phyloP scores from a whole-genome alignment of 2,797 vertebrate species.

The Pseudomugil tenellus region DNA sequence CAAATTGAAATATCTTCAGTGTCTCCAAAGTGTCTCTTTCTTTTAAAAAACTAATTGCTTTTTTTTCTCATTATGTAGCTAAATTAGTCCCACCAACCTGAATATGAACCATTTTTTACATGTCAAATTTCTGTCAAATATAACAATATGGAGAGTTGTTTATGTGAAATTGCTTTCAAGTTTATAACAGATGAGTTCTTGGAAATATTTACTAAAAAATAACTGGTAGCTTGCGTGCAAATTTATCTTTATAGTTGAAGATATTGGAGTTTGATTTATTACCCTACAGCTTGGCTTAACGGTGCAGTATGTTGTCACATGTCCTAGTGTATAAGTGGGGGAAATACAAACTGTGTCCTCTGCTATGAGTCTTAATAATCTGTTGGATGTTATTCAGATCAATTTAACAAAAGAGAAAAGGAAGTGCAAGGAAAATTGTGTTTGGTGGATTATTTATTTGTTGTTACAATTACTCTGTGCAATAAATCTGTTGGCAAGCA shows the following conservation, averaged over 20 bases:
- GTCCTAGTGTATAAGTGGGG: background rate
- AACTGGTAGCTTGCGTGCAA: background rate
- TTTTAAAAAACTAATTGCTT: slow-evolving; percentile 36
- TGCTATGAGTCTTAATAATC: background rate
- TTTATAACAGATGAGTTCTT: background rate
- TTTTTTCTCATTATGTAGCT: slow-evolving; percentile 40
- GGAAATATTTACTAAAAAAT: background rate
- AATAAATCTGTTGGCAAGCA: background rate
- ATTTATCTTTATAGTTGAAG: background rate
- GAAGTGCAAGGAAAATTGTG: background rate
- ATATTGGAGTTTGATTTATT: background rate
- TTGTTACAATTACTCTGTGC: background rate
- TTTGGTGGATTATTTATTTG: background rate
- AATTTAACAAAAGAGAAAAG: background rate
- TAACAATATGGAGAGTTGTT: background rate
- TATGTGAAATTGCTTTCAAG: background rate
- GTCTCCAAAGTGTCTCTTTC: slow-evolving; percentile 37
- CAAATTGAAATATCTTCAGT: slow-evolving; percentile 77
- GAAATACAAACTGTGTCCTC: background rate
- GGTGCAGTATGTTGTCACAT: background rate
- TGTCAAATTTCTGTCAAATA: background rate
- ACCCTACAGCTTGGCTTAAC: background rate
- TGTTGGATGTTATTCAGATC: background rate
- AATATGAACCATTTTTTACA: background rate
- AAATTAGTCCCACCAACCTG: slow-evolving; percentile 20